A percentile compares a stretch with the other conserved stretches of the same genome.
These are phyloP conservation scores for Leucopsar rothschildi DNA, from an alignment of 2,113 vertebrate species.

Conservation along the genomic window DNA sequence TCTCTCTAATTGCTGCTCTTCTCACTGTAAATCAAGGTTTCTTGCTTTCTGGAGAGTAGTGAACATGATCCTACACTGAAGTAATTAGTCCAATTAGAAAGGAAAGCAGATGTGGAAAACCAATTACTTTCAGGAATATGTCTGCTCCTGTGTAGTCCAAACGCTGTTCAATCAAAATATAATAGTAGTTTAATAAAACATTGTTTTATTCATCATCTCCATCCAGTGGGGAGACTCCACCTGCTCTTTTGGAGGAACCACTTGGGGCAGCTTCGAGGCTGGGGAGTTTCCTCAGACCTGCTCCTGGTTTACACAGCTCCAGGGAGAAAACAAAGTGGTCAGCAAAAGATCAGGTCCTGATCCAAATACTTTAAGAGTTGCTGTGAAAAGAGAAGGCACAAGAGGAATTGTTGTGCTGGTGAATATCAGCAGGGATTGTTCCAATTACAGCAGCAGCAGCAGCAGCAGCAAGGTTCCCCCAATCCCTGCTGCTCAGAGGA, in stretches of 20 bases:
- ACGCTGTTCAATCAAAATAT: conserved; percentile 68
- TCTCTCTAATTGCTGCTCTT: conserved; percentile 79
- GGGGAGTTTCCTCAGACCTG: background rate
- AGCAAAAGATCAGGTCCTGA: background rate
- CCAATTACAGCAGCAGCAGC: too few relatives aligned
- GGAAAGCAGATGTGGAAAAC: conserved; percentile 82
- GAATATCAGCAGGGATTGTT: background rate
- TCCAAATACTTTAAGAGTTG: background rate
- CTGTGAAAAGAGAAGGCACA: background rate
- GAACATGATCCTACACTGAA: conserved; percentile 76
- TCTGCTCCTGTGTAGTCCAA: conserved; percentile 66
- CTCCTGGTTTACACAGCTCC: background rate
- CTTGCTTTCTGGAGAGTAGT: conserved; percentile 72
- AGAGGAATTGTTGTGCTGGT: background rate
- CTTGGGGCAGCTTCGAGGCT: background rate
- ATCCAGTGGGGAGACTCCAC: background rate
- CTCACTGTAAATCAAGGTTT: conserved; percentile 79
- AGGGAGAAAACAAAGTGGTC: background rate
- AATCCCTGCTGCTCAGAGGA: rapidly evolving
- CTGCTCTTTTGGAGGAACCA: conserved; percentile 7
- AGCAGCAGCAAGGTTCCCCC: background rate
- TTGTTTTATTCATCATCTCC: conserved; percentile 68
- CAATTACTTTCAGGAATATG: conserved; percentile 78
- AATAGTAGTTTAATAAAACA: conserved; percentile 72
- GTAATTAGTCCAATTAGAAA: conserved; percentile 84